A percentile compares a stretch with the other conserved stretches of the same genome.
Conservation (phyloP, 2,888 invertebrate species). For the Ligdia adustata region DNA sequence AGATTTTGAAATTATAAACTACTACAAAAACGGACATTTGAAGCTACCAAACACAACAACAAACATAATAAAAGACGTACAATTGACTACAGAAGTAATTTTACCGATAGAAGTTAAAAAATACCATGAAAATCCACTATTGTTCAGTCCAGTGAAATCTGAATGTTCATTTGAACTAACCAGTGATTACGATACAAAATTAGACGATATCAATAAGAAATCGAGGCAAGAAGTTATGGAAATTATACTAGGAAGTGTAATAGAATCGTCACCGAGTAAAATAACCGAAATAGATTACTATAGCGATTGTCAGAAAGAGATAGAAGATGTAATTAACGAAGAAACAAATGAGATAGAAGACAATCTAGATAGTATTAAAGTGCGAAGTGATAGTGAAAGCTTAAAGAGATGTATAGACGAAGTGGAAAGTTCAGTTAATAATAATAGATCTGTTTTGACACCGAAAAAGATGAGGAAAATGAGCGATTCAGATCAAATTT, state of each 20-base stretch:
- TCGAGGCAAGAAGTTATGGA: constrained; percentile 79
- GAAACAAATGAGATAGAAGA: constrained; percentile 8
- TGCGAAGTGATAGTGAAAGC: constrained; percentile 5
- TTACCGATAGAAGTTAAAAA: constrained; percentile 56
- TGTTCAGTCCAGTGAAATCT: constrained; percentile 73
- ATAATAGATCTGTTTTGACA: constrained; percentile 63
- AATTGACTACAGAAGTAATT: constrained; percentile 59
- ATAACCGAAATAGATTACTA: constrained; percentile 71
- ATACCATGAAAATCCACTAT: constrained; percentile 32
- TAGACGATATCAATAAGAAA: constrained; percentile 73
- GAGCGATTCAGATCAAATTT: constrained; percentile 72
- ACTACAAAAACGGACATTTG: constrained; percentile 66
- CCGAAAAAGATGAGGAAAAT: constrained; percentile 67
- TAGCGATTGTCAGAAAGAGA: constrained; percentile 48
- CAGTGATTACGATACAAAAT: constrained; percentile 72
- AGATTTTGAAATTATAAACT: constrained; percentile 63
- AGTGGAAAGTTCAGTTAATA: constrained; percentile 52
- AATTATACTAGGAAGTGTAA: constrained; percentile 72
- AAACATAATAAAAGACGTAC: constrained; percentile 62
- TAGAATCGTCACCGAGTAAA: constrained; percentile 56
- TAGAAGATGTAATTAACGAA: constrained; percentile 5
- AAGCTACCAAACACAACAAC: constrained; percentile 53
- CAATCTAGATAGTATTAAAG: background rate
- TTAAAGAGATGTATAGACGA: constrained; percentile 67
- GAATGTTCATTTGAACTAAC: constrained; percentile 75